A percentile compares a stretch with the other conserved stretches of the same genome.
Conservation (phyloP, 2,888 invertebrate species). For the Tinea trinotella region DNA sequence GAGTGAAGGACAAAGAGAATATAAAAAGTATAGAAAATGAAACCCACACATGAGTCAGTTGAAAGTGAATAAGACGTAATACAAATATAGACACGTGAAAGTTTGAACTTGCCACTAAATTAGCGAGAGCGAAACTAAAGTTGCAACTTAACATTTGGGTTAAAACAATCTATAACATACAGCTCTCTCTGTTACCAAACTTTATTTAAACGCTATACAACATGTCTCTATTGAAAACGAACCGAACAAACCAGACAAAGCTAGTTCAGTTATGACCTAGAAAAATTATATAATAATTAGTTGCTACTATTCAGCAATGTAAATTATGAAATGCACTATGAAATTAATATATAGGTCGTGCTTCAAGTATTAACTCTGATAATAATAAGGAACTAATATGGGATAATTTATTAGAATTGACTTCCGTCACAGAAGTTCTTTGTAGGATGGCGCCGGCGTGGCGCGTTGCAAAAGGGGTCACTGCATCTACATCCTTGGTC, state of each 20-base stretch:
- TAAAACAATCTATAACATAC: constrained; percentile 12
- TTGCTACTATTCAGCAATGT: neutral
- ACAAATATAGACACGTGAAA: constrained; percentile 30
- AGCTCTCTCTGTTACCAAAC: constrained; percentile 11
- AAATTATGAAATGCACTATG: neutral
- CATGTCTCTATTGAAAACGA: neutral
- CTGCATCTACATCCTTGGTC: constrained; percentile 18
- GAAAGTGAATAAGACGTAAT: constrained; percentile 9
- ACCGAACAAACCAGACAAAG: neutral
- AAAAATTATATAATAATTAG: constrained; percentile 8
- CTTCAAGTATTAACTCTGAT: neutral
- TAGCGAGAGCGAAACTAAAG: constrained; percentile 32
- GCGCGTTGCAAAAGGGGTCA: constrained; percentile 13
- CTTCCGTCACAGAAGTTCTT: constrained; percentile 11
- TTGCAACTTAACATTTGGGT: constrained; percentile 10
- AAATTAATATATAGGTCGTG: constrained; percentile 1
- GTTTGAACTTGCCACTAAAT: constrained; percentile 31
- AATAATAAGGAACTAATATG: constrained; percentile 9
- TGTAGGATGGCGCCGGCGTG: constrained; percentile 14
- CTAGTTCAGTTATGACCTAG: constrained; percentile 6
- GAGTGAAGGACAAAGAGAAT: neutral
- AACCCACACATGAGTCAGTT: constrained; percentile 1
- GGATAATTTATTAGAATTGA: constrained; percentile 6
- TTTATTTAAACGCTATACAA: neutral
- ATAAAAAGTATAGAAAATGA: neutral